Evolutionary conservation across 2,888 invertebrate genomes (phyloP).

Genomic region (Habroteleia sp.): DNA sequence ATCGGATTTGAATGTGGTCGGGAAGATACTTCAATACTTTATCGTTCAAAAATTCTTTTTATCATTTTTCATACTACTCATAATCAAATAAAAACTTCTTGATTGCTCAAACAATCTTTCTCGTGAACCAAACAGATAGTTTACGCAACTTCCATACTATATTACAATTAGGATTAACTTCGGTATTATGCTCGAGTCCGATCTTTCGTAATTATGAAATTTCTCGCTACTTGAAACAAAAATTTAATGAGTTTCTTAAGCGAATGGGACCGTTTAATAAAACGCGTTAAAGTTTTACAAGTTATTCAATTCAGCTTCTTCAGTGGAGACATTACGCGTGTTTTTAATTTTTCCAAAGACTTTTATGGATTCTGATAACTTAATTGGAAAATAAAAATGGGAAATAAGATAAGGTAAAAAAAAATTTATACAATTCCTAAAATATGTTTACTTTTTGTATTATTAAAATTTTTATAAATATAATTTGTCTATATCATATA

Average conservation of each 20-base stretch:
- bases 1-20: too few relatives aligned
- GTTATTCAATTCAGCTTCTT: slow-evolving; percentile 29
- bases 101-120: slow-evolving; percentile 22
- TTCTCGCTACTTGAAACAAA: slow-evolving; percentile 32
- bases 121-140: slow-evolving; percentile 15
- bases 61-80: background rate
- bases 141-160: slow-evolving; percentile 34
- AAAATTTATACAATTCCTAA: too few relatives aligned
- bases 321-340: slow-evolving; percentile 17
- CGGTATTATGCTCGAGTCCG: slow-evolving; percentile 36
- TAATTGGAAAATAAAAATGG: slow-evolving; percentile 2
- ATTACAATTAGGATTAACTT: slow-evolving; percentile 51
- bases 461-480: too few relatives aligned
- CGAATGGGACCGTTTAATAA: slow-evolving; percentile 39
- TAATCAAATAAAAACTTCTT: slow-evolving; percentile 19
- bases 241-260: slow-evolving; percentile 43
- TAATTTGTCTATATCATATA: too few relatives aligned
- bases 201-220: slow-evolving; percentile 53
- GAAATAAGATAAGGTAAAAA: too few relatives aligned
- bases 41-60: background rate
- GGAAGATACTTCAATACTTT: too few relatives aligned
- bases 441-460: too few relatives aligned
- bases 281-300: slow-evolving; percentile 35
- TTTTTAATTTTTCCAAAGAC: slow-evolving; percentile 28
- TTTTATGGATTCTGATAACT: slow-evolving; percentile 16